Evolutionary conservation across 1,140 invertebrate species (phyloP).

Genomic region (Palaemon carinicauda): DNA sequence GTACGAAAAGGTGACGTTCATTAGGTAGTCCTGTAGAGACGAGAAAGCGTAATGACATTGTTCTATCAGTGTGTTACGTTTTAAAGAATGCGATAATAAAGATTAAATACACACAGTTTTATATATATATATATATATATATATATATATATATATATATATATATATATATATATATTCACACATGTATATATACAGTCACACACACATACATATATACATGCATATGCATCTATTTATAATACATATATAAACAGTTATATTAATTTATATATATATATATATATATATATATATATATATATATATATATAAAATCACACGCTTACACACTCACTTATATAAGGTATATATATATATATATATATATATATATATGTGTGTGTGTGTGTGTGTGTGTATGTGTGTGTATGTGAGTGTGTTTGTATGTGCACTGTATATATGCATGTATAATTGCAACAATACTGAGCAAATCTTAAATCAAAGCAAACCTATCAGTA

Average conservation of each 20-base stretch:
- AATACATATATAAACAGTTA: not conserved
- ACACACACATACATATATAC: not conserved
- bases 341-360: not conserved
- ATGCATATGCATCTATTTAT: not conserved
- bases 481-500: no score
- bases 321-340: no score
- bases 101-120: not conserved
- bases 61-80: no score
- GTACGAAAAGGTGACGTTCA: conserved; percentile 80
- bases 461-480: no score
- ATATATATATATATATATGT: no score
- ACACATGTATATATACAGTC: not conserved
- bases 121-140: not conserved
- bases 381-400: no score
- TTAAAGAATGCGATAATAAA: no score
- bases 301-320: not conserved
- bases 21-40: conserved; percentile 73
- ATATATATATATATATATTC: not conserved
- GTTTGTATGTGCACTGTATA: no score
- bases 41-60: not conserved
- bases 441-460: no score
- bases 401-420: no score
- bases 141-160: not conserved
- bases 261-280: not conserved
- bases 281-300: not conserved